phyloP scores from a whole-genome alignment of 2,113 vertebrate genomes.

The Corvus cornix region DNA sequence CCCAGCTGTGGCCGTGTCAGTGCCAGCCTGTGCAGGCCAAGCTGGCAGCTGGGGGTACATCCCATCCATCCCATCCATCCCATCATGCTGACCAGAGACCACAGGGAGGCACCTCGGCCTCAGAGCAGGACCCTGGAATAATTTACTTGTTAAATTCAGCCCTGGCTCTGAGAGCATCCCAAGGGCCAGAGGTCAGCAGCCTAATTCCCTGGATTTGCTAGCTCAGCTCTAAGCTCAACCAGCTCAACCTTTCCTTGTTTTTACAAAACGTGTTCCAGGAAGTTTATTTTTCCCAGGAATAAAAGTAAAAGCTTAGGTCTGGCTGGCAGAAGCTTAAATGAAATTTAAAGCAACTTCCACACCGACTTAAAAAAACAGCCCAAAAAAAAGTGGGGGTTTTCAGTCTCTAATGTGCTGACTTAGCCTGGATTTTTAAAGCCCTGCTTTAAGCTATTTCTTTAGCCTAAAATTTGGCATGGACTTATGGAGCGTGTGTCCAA shows the following conservation, averaged over 20 bases:
- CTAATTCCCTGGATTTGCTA: conserved; percentile 6
- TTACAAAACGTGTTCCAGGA: conserved; percentile 34
- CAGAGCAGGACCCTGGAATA: background rate
- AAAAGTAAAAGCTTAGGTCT: conserved; percentile 33
- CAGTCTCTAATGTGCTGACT: conserved; percentile 6
- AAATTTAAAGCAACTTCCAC: conserved; percentile 22
- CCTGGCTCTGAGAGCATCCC: background rate
- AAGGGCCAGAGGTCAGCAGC: conserved; percentile 33
- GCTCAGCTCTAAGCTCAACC: conserved; percentile 45
- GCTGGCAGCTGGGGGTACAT: background rate
- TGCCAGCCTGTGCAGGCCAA: background rate
- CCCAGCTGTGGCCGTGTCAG: background rate
- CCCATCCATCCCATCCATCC: background rate
- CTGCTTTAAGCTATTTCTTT: conserved; percentile 19
- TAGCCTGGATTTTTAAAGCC: background rate
- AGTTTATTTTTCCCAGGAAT: conserved; percentile 45
- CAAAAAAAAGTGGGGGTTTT: background rate
- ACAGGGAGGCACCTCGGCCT: background rate
- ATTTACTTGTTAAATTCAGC: background rate
- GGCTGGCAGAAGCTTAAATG: conserved; percentile 27
- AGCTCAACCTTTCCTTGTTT: conserved; percentile 44
- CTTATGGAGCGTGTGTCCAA: background rate
- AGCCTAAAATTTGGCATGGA: background rate
- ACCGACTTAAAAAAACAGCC: background rate
- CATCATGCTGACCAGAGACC: background rate